Conservation (phyloP, 2,113 vertebrate species). For the Nycticryphes semicollaris region DNA sequence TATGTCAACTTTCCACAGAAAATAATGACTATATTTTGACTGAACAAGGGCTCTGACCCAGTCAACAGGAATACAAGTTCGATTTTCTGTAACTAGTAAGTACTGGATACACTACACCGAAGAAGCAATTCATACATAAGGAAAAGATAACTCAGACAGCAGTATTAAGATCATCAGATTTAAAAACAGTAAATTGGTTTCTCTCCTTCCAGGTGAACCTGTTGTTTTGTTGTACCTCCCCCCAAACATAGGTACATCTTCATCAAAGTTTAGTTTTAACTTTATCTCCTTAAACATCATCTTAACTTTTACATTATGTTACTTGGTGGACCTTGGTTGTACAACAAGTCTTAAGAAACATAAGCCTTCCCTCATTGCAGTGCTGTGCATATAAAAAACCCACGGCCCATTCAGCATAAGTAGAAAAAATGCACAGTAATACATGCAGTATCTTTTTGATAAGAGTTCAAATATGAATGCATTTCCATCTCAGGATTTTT, state of each 20-base stretch:
- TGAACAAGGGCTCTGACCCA: not conserved
- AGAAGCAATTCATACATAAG: not conserved
- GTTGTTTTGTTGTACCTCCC: not conserved
- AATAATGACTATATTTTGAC: not conserved
- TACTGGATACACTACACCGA: not conserved
- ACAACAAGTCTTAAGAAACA: not conserved
- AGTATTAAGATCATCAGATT: not conserved
- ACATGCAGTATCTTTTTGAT: not conserved
- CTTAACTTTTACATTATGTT: not conserved
- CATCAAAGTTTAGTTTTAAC: not conserved
- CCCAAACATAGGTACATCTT: not conserved
- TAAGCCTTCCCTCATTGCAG: not conserved
- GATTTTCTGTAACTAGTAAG: not conserved
- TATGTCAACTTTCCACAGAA: not conserved
- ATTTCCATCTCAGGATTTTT: not conserved
- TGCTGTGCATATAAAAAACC: not conserved
- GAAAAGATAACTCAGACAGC: not conserved
- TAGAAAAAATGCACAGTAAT: not conserved
- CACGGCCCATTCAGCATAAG: not conserved
- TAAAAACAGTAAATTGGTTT: not conserved
- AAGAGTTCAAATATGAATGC: not conserved
- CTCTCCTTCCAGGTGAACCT: not conserved
- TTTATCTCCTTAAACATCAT: not conserved
- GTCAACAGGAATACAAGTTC: not conserved
- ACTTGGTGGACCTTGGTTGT: not conserved